Evolutionary conservation across 2,888 invertebrate genomes (phyloP).

Genomic region (Lycaena phlaeas): DNA sequence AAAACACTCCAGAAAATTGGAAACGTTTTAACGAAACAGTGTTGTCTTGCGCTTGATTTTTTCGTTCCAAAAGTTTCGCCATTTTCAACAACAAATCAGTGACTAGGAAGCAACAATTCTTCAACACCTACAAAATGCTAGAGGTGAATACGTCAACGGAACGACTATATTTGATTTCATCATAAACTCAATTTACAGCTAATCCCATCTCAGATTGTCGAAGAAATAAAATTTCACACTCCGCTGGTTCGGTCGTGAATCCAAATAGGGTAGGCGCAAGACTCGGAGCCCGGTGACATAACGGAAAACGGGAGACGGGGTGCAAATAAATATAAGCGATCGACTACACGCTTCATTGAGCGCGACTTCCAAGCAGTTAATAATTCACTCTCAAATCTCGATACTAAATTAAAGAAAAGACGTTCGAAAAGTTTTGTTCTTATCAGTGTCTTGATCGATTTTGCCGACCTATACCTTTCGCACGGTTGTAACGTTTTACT

Average conservation of each 20-base stretch:
- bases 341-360: conserved; percentile 1
- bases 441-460: conserved; percentile 68
- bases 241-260: conserved; percentile 53
- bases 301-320: conserved; percentile 36
- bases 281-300: conserved; percentile 12
- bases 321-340: conserved; percentile 21
- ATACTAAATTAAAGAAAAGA: conserved; percentile 45
- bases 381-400: conserved; percentile 19
- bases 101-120: background rate
- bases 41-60: no score
- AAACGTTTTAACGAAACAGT: conserved; percentile 23
- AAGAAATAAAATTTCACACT: conserved; percentile 70
- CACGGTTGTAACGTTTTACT: conserved; percentile 69
- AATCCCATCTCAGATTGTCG: conserved; percentile 70
- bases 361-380: conserved; percentile 3
- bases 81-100: background rate
- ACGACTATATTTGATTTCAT: conserved; percentile 57
- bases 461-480: conserved; percentile 62
- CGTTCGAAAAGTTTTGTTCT: conserved; percentile 22
- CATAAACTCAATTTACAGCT: conserved; percentile 71
- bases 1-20: conserved; percentile 14
- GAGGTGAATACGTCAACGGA: conserved; percentile 17
- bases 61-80: background rate
- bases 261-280: conserved; percentile 42
- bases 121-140: conserved; percentile 3